Conservation (phyloP, 2,113 vertebrate genomes). For the Trachemys scripta region DNA sequence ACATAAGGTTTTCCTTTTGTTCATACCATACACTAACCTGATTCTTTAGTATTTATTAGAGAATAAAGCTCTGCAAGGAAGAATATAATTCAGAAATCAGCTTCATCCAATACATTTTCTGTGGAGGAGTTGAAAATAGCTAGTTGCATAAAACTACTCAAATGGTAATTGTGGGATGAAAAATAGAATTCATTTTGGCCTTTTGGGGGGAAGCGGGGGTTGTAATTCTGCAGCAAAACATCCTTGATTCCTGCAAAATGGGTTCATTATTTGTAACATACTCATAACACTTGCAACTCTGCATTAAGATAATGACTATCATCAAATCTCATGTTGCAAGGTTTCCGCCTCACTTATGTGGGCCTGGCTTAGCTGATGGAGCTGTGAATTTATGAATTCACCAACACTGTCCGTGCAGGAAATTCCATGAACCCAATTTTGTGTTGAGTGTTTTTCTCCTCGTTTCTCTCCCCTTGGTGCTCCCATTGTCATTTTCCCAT, state of each 20-base stretch:
- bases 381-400: no score
- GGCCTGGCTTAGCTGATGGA: background rate
- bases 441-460: background rate
- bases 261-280: slow-evolving; percentile 19
- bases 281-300: background rate
- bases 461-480: background rate
- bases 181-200: background rate
- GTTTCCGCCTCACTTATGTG: background rate
- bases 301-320: background rate
- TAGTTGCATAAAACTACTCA: background rate
- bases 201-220: background rate
- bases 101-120: background rate
- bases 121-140: background rate
- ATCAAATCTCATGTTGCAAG: background rate
- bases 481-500: background rate
- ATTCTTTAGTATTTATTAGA: background rate
- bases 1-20: background rate
- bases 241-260: background rate
- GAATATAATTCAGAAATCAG: background rate
- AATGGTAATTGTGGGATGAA: background rate
- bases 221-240: background rate
- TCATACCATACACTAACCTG: background rate
- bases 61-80: background rate
- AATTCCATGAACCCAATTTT: background rate
- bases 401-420: background rate